phyloP scores from a whole-genome alignment of 2,113 vertebrate genomes.

The Murina feae region DNA sequence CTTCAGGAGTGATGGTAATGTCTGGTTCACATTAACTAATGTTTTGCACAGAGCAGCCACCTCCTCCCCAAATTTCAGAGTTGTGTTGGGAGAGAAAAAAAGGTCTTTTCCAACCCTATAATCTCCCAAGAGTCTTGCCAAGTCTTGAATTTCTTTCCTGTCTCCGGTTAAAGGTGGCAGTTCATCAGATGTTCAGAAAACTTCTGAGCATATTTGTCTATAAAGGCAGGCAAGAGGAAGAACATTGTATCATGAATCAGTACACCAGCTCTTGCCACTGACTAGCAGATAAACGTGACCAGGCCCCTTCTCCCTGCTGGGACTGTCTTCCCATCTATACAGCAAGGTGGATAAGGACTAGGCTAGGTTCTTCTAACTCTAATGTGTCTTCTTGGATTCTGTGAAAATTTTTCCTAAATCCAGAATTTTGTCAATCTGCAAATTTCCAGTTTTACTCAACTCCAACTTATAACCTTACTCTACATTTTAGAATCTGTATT shows the following conservation, averaged over 20 bases:
- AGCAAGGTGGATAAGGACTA: not conserved
- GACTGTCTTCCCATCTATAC: not conserved
- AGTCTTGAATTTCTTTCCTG: not conserved
- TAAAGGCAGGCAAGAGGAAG: not conserved
- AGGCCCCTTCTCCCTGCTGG: not conserved
- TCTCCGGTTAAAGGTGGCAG: not conserved
- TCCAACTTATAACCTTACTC: not conserved
- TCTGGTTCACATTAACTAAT: not conserved
- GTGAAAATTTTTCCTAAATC: not conserved
- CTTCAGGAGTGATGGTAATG: not conserved
- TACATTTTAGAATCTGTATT: constrained; percentile 4
- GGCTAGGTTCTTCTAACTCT: not conserved
- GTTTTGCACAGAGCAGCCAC: not conserved
- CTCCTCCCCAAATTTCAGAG: not conserved
- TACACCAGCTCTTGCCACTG: not conserved
- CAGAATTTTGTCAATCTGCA: not conserved
- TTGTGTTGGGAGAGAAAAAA: not conserved
- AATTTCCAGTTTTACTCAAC: not conserved
- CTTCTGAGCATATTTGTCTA: not conserved
- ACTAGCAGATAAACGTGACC: not conserved
- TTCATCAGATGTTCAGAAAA: not conserved
- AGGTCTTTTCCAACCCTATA: not conserved
- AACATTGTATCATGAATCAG: not conserved
- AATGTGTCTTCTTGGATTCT: not conserved
- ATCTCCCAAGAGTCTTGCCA: not conserved